phyloP scores from a whole-genome alignment of 2,888 invertebrate genomes.

The Pseudococcus longispinus region DNA sequence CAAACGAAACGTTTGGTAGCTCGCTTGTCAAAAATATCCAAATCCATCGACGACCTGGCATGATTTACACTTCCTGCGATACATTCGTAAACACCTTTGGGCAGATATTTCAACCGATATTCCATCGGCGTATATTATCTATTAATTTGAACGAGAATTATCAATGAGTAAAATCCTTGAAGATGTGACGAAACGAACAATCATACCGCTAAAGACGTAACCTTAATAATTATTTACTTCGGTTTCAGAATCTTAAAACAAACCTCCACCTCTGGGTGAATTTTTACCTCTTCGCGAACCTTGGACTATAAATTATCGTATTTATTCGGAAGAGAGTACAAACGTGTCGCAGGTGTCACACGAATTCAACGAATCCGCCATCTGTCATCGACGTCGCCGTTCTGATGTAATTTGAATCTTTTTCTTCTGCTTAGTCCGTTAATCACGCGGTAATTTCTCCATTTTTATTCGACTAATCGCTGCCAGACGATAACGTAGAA shows the following conservation, averaged over 20 bases:
- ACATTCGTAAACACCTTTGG: not conserved
- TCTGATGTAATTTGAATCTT: not conserved
- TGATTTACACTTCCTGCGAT: not conserved
- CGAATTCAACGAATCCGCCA: not conserved
- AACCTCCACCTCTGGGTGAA: slow-evolving; percentile 8
- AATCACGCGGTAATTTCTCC: not conserved
- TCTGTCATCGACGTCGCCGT: not conserved
- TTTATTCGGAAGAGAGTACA: not conserved
- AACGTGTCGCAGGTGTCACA: not conserved
- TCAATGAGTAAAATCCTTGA: slow-evolving; percentile 37
- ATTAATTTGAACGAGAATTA: slow-evolving; percentile 11
- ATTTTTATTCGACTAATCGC: not conserved
- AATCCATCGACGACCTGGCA: not conserved
- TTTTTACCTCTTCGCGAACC: slow-evolving; percentile 14
- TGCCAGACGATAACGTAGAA: not conserved
- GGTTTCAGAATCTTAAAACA: slow-evolving; percentile 41
- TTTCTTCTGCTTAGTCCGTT: not conserved
- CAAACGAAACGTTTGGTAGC: not conserved
- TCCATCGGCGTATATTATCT: not conserved
- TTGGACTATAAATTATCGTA: not conserved
- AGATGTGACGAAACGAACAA: slow-evolving; percentile 29
- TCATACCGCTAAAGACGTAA: slow-evolving; percentile 35
- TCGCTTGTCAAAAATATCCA: not conserved
- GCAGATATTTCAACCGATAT: not conserved
- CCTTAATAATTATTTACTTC: slow-evolving; percentile 53